phyloP scores from a whole-genome alignment of 2,113 vertebrate genomes.

The Hiodon alosoides region DNA sequence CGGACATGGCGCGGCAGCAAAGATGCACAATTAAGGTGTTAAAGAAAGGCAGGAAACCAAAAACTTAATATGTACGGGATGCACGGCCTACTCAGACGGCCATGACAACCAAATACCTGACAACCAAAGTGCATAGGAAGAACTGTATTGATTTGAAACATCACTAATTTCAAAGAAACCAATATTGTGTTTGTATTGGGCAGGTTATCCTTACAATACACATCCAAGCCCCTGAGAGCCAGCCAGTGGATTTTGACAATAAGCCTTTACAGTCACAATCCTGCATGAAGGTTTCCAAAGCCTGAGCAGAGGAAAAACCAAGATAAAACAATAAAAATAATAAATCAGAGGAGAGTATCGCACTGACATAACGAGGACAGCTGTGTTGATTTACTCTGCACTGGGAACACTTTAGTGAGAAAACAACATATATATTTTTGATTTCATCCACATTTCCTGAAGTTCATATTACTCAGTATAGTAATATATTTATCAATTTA shows the following conservation, averaged over 20 bases:
- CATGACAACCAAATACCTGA: no score
- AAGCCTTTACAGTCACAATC: slow-evolving; percentile 39
- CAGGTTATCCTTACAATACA: no score
- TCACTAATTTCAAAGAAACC: no score
- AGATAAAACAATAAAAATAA: slow-evolving; percentile 46
- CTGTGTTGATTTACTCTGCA: slow-evolving; percentile 32
- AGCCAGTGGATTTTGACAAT: slow-evolving; percentile 32
- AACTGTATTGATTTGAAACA: no score
- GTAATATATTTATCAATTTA: no score
- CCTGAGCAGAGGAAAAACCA: slow-evolving; percentile 28
- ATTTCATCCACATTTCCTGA: no score
- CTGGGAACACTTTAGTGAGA: slow-evolving; percentile 15
- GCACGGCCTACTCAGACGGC: no score
- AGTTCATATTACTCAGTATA: background rate
- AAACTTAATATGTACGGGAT: background rate
- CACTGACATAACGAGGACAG: slow-evolving; percentile 57
- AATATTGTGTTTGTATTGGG: no score
- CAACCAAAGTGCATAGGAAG: no score
- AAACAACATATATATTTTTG: slow-evolving; percentile 1
- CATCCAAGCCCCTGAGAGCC: no score
- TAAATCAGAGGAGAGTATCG: slow-evolving; percentile 39
- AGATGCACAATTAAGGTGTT: slow-evolving; percentile 28
- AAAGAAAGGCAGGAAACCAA: background rate
- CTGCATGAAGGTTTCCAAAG: slow-evolving; percentile 41
- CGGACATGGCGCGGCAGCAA: slow-evolving; percentile 39